phyloP scores from a whole-genome alignment of 2,113 vertebrate genomes.

The Balaeniceps rex region DNA sequence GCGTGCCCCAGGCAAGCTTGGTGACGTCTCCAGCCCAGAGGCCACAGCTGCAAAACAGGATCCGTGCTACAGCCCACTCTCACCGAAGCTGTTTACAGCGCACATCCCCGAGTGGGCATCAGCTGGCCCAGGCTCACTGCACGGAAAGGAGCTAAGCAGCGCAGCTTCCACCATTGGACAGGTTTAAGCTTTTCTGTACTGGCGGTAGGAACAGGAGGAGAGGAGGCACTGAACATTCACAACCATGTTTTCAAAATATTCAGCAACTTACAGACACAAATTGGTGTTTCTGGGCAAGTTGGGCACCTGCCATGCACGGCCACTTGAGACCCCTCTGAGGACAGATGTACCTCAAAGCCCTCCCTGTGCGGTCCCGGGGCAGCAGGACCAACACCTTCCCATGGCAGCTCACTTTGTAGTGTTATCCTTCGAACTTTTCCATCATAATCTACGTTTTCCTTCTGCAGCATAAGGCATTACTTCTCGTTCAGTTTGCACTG shows the following conservation, averaged over 20 bases:
- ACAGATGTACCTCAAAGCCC: not conserved
- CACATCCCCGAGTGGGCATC: too few species aligned
- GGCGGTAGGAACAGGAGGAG: not conserved
- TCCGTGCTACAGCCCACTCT: rapidly evolving
- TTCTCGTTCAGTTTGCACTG: not conserved
- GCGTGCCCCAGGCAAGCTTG: not conserved
- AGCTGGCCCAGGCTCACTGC: not conserved
- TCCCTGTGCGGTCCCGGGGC: rapidly evolving
- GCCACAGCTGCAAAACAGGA: not conserved
- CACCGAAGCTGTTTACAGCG: not conserved
- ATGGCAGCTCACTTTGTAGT: rapidly evolving
- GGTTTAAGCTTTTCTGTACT: not conserved
- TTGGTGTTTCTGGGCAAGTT: not conserved
- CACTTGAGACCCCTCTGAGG: not conserved
- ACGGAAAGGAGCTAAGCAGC: not conserved
- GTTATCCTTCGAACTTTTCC: not conserved
- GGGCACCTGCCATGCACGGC: not conserved
- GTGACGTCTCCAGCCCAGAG: not conserved
- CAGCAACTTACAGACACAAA: too few species aligned
- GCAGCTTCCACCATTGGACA: not conserved
- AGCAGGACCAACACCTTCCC: not conserved
- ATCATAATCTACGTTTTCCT: not conserved
- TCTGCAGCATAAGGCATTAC: not conserved
- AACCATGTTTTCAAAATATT: not conserved
- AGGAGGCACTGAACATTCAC: not conserved